Base-by-base conservation (phyloP, 2,113 vertebrate genomes). In the Burhinus bistriatus region DNA sequence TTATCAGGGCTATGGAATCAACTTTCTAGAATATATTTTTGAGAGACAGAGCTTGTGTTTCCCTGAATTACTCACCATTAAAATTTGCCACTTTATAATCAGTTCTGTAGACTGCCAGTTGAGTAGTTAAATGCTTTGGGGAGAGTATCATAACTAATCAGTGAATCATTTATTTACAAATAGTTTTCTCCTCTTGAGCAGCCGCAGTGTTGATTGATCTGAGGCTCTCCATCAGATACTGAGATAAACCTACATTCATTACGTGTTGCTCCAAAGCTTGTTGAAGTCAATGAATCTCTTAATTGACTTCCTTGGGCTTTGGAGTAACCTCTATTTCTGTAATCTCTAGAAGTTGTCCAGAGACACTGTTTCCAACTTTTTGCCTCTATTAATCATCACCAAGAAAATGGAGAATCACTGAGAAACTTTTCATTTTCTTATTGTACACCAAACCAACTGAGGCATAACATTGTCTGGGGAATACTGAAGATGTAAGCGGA, bases 111-210 rank as follows among this genome's bases (percentile, higher is more conserved):
- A 17, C 58, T 83, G 44, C 16, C 36, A 77, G 32, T 17, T 36
- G 34, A 66, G 40, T 36, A 80, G 42, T 62, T 80, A 83, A 84
- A 77, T 55, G 64, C 62, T 86, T 93, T 90, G 22, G 42, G 64
- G 52, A 91, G 12, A 51, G 20, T 81, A 89, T 86, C 54, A 40
- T 89, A 92, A 71, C 68, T 58, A 83, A 83, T 78, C 54, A 40
- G 80, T 40, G 44, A 73, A 96, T 75, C 10, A 52, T 79, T 91
- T 95, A 90, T 92, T 95, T 89, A 83, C 58, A 93, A 83, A 92
- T 44, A 89, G 26, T 83, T 90, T 71, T 57, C 64, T 80, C 30
- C 38, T 88, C 68, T 78, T 70, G 42, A 89, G 59, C 25, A 83
- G 42, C 68, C 86, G 71, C 20, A 58, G 17, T 0, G 6, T 22